Evolutionary conservation across 1,140 invertebrate species (phyloP).

Genomic region (Anastrepha ludens): DNA sequence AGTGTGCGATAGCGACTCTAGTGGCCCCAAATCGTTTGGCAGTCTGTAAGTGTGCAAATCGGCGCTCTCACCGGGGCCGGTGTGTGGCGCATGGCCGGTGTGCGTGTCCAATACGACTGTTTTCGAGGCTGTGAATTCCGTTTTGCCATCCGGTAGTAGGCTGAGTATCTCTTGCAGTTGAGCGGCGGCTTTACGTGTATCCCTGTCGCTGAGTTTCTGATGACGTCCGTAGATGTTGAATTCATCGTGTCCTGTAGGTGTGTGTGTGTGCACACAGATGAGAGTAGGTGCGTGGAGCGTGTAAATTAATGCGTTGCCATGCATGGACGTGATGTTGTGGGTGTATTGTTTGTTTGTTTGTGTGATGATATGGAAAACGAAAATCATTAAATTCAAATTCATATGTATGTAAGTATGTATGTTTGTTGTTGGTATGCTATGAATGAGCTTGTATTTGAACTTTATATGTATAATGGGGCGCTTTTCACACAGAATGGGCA

Average conservation of each 20-base stretch:
- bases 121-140: constrained; percentile 70
- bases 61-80: constrained; percentile 54
- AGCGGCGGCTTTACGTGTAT: constrained; percentile 66
- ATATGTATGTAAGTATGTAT: background rate
- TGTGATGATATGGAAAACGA: constrained; percentile 41
- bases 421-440: background rate
- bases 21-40: constrained; percentile 67
- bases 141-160: constrained; percentile 70
- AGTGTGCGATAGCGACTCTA: constrained; percentile 71
- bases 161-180: constrained; percentile 70
- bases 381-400: constrained; percentile 26
- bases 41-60: constrained; percentile 60
- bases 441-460: background rate
- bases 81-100: background rate
- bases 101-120: constrained; percentile 66
- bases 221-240: constrained; percentile 72
- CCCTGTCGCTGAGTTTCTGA: constrained; percentile 66
- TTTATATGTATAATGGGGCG: background rate
- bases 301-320: background rate
- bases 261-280: constrained; percentile 47
- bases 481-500: background rate
- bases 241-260: constrained; percentile 62
- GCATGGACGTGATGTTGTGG: background rate
- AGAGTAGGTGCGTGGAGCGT: constrained; percentile 13
- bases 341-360: background rate